Evolutionary conservation across 2,888 invertebrate species (phyloP).

Genomic region (Aphodius sticticus): DNA sequence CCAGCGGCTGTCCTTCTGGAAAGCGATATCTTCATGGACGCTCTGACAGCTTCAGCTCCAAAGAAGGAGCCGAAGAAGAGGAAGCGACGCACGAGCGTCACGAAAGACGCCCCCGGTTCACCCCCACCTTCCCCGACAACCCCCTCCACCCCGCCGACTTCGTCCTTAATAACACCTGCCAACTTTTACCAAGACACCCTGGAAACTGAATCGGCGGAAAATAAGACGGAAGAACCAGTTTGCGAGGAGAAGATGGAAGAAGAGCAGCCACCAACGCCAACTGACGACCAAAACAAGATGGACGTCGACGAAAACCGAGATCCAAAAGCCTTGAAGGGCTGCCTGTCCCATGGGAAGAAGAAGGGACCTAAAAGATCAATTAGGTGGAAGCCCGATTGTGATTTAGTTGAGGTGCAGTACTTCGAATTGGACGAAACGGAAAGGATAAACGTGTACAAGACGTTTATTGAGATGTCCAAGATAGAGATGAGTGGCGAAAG

Average conservation of each 20-base stretch:
- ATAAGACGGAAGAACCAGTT: conserved; percentile 55
- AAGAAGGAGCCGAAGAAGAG: conserved; percentile 81
- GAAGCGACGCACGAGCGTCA: conserved; percentile 75
- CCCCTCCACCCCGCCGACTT: conserved; percentile 49
- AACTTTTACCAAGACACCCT: conserved; percentile 93
- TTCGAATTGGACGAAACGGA: conserved; percentile 97
- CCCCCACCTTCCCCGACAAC: conserved; percentile 61
- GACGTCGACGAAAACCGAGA: conserved; percentile 17
- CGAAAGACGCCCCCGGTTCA: conserved; percentile 65
- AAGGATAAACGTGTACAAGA: conserved; percentile 92
- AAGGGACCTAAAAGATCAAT: conserved; percentile 80
- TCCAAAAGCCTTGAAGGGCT: conserved; percentile 67
- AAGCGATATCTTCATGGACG: conserved; percentile 94
- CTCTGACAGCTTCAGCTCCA: conserved; percentile 79
- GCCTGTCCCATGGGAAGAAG: conserved; percentile 76
- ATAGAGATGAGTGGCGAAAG: conserved; percentile 88
- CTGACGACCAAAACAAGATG: conserved; percentile 24
- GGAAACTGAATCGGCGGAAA: conserved; percentile 60
- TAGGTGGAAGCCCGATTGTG: conserved; percentile 80
- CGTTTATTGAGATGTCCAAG: conserved; percentile 90
- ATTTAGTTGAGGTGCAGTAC: conserved; percentile 83
- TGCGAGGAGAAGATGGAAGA: conserved; percentile 55
- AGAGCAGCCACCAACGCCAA: conserved; percentile 20
- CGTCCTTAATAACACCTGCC: conserved; percentile 62
- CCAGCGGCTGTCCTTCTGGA: conserved; percentile 83